Evolutionary conservation across 1,140 invertebrate genomes (phyloP).

Genomic region (Saccostrea cuccullata): DNA sequence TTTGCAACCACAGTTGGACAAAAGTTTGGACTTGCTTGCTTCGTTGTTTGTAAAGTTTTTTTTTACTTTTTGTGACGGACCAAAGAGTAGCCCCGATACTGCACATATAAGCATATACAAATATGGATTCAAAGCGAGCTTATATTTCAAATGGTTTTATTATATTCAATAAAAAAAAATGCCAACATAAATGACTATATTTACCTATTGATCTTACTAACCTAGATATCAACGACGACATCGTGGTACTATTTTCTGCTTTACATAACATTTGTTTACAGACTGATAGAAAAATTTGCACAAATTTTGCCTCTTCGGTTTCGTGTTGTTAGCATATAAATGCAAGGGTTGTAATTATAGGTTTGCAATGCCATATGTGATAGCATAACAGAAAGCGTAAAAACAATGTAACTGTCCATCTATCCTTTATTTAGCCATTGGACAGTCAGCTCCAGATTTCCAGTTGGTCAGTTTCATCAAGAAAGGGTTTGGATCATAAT

Average conservation of each 20-base stretch:
- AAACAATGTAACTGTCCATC: slow-evolving; percentile 5
- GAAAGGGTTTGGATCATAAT: slow-evolving; percentile 60
- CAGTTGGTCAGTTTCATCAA: slow-evolving; percentile 53
- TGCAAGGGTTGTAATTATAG: slow-evolving; percentile 12
- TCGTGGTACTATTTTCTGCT: background rate
- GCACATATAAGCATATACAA: background rate
- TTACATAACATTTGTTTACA: slow-evolving; percentile 8
- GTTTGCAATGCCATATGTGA: background rate
- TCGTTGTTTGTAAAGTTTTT: slow-evolving; percentile 8
- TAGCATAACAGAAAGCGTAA: slow-evolving; percentile 5
- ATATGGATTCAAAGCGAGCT: slow-evolving; percentile 11
- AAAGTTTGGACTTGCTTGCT: background rate
- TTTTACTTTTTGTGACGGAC: slow-evolving; percentile 6
- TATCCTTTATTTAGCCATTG: slow-evolving; percentile 7
- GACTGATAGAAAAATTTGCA: background rate
- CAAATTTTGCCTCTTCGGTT: slow-evolving; percentile 11
- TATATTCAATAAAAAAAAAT: slow-evolving; percentile 12
- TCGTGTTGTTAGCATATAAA: slow-evolving; percentile 2
- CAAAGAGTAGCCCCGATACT: slow-evolving; percentile 9
- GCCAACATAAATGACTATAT: background rate
- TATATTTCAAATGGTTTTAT: slow-evolving; percentile 16
- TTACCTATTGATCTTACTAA: slow-evolving; percentile 2
- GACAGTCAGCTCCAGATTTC: slow-evolving; percentile 2
- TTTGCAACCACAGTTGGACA: slow-evolving; percentile 10
- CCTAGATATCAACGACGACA: slow-evolving; percentile 3